phyloP scores from a whole-genome alignment of 2,888 invertebrate genomes.

The Scaptomyza cyrtandrae region DNA sequence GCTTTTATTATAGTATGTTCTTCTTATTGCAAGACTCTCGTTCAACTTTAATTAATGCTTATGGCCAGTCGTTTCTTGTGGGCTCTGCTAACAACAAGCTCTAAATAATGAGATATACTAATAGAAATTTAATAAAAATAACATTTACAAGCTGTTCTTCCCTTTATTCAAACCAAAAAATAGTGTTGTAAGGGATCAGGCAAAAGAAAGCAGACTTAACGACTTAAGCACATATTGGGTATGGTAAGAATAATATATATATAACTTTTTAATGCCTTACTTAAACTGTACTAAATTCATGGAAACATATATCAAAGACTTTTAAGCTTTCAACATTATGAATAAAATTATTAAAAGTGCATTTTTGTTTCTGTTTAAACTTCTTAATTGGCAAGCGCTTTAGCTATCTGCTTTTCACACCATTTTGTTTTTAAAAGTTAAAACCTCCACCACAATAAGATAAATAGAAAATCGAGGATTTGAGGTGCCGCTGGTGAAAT shows the following conservation, averaged over 20 bases:
- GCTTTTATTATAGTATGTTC: constrained; percentile 58
- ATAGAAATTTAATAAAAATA: constrained; percentile 1
- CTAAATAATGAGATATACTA: background rate
- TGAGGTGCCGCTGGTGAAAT: background rate
- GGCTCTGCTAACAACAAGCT: background rate
- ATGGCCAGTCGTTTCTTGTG: constrained; percentile 30
- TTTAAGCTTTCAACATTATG: background rate
- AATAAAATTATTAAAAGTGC: background rate
- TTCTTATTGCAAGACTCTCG: constrained; percentile 51
- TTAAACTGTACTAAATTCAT: background rate
- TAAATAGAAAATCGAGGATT: background rate
- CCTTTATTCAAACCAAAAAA: too few species aligned
- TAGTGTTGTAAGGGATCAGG: background rate
- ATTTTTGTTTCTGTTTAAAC: background rate
- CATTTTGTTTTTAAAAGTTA: constrained; percentile 14
- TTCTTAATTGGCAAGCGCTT: background rate
- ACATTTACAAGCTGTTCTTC: background rate
- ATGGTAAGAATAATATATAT: too few species aligned
- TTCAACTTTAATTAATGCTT: constrained; percentile 64
- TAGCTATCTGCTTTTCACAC: constrained; percentile 8
- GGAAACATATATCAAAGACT: background rate
- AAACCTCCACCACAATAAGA: background rate
- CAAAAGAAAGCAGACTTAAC: background rate
- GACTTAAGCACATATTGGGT: too few species aligned
- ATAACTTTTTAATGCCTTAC: too few species aligned